Conservation (phyloP, 1,140 invertebrate genomes). For the Aphaenogaster ashmeadi region DNA sequence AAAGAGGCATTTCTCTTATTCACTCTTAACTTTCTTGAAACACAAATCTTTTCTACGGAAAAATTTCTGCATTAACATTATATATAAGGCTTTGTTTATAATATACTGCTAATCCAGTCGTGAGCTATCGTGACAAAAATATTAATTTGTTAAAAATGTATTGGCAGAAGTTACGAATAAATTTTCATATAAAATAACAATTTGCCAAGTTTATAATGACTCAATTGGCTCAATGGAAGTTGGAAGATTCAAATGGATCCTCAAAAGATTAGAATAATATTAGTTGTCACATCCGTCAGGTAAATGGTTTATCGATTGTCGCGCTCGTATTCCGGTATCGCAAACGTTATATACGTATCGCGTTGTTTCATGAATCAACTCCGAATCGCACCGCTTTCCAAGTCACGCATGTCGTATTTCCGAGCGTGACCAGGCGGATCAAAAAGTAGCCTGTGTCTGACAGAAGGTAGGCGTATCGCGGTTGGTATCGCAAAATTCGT, state of each 20-base stretch:
- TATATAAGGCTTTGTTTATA: not conserved
- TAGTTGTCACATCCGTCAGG: not conserved
- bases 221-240: not conserved
- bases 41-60: not conserved
- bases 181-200: not conserved
- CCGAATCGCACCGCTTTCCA: slow-evolving; percentile 67
- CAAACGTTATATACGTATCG: slow-evolving; percentile 21
- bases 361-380: slow-evolving; percentile 71
- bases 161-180: not conserved
- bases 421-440: slow-evolving; percentile 70
- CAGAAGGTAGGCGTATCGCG: slow-evolving; percentile 42
- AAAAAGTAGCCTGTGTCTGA: slow-evolving; percentile 52
- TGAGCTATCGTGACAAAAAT: not conserved
- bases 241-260: not conserved
- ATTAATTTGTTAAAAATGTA: slow-evolving; percentile 28
- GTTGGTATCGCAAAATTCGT: slow-evolving; percentile 47
- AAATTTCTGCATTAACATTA: not conserved
- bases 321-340: slow-evolving; percentile 50
- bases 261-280: not conserved
- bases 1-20: not conserved
- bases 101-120: not conserved
- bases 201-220: not conserved
- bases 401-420: slow-evolving; percentile 75
- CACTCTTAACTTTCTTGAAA: not conserved
- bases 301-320: slow-evolving; percentile 12